Base-by-base conservation (phyloP, 1,140 invertebrate species). In the Cydia splendana region DNA sequence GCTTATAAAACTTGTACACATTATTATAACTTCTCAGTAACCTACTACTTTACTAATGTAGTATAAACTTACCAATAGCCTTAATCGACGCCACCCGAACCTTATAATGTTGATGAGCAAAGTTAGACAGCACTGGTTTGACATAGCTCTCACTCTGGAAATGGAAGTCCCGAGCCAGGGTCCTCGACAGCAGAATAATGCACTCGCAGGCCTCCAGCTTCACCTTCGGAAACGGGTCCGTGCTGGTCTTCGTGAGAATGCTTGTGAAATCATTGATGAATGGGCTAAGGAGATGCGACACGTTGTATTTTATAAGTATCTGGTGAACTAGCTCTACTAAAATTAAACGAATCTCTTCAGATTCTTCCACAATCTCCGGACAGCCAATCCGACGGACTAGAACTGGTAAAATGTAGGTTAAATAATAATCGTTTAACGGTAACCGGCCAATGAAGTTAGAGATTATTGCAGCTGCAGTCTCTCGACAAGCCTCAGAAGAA, bases 291-390 rank as follows among this genome's bases (percentile, higher is more conserved):
- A 95, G 88, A 34, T 88, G 84, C 4, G 89, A 87, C 2, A 81
- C 93, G 77, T 93, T 92, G 85, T 96, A 97, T 82, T 95, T 95
- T 5, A 94, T 83, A 74, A 98, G 91, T 80, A 98, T 94, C 38
- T 92, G 84, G 75, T 93, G 89, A 13, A 98, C 87, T 73, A 98
- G 93, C 67, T 93, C 84, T 0, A 98, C 85, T 67, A 96, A 94
- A 65, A 95, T 89, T 5, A 98, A 86, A 45, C 97, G 94, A 48
- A 98, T 94, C 95, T 98, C 98, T 93, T 99, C 98, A 10, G 97
- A 98, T 42, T 95, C 92, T 92, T 98, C 98, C 4, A 96, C 91
- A 9, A 96, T 94, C 85, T 98, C 97, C 65, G 95, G 94, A 48
- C 95, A 95, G 2, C 96, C 97, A 77, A 98, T 94, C 79, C 97